Conservation (phyloP, 2,797 vertebrate species). For the Syndactyla subalaris region DNA sequence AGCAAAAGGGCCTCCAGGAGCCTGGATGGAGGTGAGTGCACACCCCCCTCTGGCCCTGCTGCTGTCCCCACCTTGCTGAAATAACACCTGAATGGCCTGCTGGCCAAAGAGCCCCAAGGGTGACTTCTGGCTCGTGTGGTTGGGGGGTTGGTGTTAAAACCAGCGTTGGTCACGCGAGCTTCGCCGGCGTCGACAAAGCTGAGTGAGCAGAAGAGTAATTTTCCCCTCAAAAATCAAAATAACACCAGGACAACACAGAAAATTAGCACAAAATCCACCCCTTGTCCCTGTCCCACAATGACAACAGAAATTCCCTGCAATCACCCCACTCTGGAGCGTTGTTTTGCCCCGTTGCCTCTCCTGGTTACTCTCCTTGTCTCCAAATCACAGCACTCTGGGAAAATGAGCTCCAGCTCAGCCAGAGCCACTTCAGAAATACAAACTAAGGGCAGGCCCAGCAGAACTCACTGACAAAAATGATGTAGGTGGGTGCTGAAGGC, state of each 20-base stretch:
- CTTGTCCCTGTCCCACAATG: background rate
- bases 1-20: slow-evolving; percentile 94
- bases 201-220: background rate
- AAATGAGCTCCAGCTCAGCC: background rate
- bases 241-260: background rate
- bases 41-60: background rate
- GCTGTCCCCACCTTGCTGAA: background rate
- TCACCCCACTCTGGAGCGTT: background rate
- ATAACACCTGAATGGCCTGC: background rate
- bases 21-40: slow-evolving; percentile 89
- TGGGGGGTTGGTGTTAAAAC: too few species aligned
- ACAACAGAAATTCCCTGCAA: background rate
- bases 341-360: background rate
- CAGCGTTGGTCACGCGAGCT: too few species aligned
- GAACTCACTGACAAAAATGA: background rate
- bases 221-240: background rate
- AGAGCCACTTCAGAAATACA: background rate
- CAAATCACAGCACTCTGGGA: background rate
- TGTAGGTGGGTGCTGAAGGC: background rate
- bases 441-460: background rate
- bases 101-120: background rate
- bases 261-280: background rate
- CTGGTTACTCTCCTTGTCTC: background rate
- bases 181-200: too few species aligned
- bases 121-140: too few species aligned